Conservation (phyloP, 2,113 vertebrate species). For the Mixornis gularis region DNA sequence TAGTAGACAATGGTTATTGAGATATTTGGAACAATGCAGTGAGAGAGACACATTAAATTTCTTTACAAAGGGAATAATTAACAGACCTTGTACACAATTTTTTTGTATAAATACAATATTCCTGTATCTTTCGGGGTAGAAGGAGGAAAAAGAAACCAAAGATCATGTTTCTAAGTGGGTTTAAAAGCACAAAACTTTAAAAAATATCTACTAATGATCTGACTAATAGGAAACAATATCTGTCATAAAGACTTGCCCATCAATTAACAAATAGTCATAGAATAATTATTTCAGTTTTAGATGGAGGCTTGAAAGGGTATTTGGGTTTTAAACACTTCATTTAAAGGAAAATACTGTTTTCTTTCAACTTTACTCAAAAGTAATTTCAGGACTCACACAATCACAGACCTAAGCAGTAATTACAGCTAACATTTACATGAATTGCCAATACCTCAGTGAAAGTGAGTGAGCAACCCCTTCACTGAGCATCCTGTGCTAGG, state of each 20-base stretch:
- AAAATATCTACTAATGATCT: not conserved
- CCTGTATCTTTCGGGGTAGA: not conserved
- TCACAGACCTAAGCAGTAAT: not conserved
- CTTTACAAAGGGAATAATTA: not conserved
- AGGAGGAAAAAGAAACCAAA: not conserved
- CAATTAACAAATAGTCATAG: not conserved
- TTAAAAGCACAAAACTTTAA: not conserved
- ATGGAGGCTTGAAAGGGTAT: not conserved
- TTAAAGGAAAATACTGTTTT: not conserved
- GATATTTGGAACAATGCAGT: not conserved
- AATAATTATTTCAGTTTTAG: not conserved
- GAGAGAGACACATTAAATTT: not conserved
- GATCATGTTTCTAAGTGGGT: not conserved
- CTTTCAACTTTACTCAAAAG: not conserved
- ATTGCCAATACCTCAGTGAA: not conserved
- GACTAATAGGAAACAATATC: not conserved
- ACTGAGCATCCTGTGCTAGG: not conserved
- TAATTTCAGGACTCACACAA: not conserved
- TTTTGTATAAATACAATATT: not conserved
- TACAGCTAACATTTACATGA: not conserved
- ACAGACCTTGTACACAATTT: not conserved
- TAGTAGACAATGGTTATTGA: not conserved
- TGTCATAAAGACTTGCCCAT: not conserved
- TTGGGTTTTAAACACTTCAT: not conserved
- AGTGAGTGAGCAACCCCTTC: not conserved